Conservation (phyloP, 1,140 invertebrate genomes). For the Drosophila lowei region DNA sequence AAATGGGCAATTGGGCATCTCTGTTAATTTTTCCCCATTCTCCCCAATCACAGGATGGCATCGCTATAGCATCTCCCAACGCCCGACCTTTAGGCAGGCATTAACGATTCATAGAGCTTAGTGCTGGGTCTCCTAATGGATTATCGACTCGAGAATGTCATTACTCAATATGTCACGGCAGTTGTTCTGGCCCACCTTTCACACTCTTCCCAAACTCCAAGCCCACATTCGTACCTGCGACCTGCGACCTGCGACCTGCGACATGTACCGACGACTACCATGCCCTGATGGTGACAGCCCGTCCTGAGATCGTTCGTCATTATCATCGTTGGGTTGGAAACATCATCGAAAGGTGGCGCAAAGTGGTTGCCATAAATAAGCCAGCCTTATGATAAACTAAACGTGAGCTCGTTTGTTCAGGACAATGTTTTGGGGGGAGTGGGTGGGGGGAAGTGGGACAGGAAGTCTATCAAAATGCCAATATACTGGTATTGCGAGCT, state of each 20-base stretch:
- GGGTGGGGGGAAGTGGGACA: too few species aligned
- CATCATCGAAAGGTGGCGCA: conserved; percentile 39
- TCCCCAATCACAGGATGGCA: too few species aligned
- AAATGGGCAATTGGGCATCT: too few species aligned
- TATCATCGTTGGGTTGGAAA: conserved; percentile 9
- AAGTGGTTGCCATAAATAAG: conserved; percentile 64
- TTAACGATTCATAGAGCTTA: conserved; percentile 53
- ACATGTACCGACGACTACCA: too few species aligned
- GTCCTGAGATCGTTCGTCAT: conserved; percentile 30
- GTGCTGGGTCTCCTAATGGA: conserved; percentile 40
- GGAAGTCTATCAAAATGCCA: conserved; percentile 59
- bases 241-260: background rate
- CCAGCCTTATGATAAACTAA: conserved; percentile 59
- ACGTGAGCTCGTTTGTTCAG: conserved; percentile 61
- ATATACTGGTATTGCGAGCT: conserved; percentile 10
- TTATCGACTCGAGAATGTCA: conserved; percentile 63
- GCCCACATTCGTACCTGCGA: too few species aligned
- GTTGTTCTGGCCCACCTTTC: conserved; percentile 3
- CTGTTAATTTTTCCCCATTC: background rate
- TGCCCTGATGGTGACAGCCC: background rate
- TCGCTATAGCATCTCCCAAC: background rate
- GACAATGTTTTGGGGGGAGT: conserved; percentile 5
- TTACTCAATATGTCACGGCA: conserved; percentile 72
- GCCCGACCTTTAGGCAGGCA: conserved; percentile 4
- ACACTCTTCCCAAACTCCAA: background rate